phyloP scores from a whole-genome alignment of 2,797 vertebrate genomes.

The Acrossocheilus fasciatus region DNA sequence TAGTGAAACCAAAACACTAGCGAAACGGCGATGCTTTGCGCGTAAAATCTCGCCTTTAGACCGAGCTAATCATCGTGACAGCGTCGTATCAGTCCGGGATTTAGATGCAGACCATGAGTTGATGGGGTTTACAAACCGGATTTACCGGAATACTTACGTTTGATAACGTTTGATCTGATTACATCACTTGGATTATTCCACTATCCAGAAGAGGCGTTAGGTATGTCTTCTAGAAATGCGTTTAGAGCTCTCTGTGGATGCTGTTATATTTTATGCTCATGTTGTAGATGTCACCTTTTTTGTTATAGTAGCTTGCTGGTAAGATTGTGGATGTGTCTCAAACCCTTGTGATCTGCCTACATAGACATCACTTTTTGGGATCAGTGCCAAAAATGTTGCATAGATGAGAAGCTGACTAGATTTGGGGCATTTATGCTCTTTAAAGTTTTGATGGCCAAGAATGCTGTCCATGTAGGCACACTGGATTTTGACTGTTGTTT shows the following conservation, averaged over 20 bases:
- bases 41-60: neutral
- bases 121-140: neutral
- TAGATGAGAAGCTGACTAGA: neutral
- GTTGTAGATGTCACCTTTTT: neutral
- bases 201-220: conserved; percentile 27
- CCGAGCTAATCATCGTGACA: neutral
- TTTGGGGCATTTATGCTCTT: neutral
- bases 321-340: neutral
- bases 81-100: neutral
- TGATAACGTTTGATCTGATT: conserved; percentile 28
- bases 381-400: neutral
- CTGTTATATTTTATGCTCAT: neutral
- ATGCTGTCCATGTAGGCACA: neutral
- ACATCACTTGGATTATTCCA: conserved; percentile 32
- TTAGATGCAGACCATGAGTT: neutral
- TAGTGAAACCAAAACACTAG: conserved; percentile 35
- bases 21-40: neutral
- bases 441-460: neutral
- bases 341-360: neutral
- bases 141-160: conserved; percentile 9
- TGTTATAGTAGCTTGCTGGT: neutral
- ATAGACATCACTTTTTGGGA: neutral
- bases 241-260: neutral
- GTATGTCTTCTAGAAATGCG: conserved; percentile 7
- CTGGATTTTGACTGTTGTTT: neutral